Evolutionary conservation across 2,888 invertebrate species (phyloP).

Genomic region (Biston stratarius): DNA sequence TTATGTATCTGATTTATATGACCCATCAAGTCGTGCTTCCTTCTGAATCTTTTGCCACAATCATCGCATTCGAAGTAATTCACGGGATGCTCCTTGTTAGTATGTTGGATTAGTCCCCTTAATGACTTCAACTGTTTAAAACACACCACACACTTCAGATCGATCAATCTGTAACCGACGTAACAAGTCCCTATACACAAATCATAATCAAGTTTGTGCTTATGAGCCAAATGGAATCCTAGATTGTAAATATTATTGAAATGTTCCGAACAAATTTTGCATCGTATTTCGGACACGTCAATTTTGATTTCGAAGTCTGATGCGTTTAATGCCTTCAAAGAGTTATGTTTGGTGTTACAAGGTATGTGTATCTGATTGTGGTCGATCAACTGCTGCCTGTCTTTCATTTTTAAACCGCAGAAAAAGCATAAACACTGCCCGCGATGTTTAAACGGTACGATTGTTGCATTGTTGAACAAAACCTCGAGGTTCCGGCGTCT

Average conservation of each 20-base stretch:
- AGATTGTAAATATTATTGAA: conserved; percentile 46
- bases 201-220: conserved; percentile 64
- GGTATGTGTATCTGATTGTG: conserved; percentile 68
- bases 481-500: conserved; percentile 65
- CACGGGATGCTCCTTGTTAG: conserved; percentile 61
- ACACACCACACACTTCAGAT: conserved; percentile 69
- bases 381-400: conserved; percentile 56
- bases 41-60: conserved; percentile 60
- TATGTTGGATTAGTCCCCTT: conserved; percentile 65
- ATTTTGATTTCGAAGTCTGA: conserved; percentile 71
- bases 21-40: conserved; percentile 60
- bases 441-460: conserved; percentile 77
- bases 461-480: conserved; percentile 75
- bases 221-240: conserved; percentile 57
- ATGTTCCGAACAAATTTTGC: conserved; percentile 60
- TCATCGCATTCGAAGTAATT: conserved; percentile 15
- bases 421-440: conserved; percentile 75
- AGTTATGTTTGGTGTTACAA: conserved; percentile 61
- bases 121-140: conserved; percentile 60
- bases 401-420: conserved; percentile 62
- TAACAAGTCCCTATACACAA: conserved; percentile 58
- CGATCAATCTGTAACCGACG: conserved; percentile 61
- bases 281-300: conserved; percentile 69
- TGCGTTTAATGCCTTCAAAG: conserved; percentile 64
- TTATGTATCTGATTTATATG: conserved; percentile 65